Base-by-base conservation (phyloP, 2,888 invertebrate species). In the Phasia obesa region DNA sequence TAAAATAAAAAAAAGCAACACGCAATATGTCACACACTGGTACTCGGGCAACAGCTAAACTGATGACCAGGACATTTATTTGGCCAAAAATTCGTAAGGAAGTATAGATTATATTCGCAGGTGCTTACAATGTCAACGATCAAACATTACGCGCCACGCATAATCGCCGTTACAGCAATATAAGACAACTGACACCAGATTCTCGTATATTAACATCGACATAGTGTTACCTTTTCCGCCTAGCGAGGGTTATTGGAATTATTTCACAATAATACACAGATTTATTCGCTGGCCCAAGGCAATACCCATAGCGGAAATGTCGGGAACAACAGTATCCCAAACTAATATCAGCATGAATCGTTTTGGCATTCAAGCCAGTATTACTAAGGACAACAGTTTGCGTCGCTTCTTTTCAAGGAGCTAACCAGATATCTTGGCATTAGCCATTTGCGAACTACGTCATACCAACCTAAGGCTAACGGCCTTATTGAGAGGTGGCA, bases 401-500 rank as follows among this genome's bases (percentile, higher is more conserved):
- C 80, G 51, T 81, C 80, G 3, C 53, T 55, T 11, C 47, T 84
- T 3, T 84, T 84, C 19, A 49, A 31, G 0, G 80, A 83, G 21
- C 27, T 84, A 35, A 69, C 71, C 38, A 49, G 35, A 15, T 64
- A 80, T 9, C 55, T 65, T 17, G 82, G 77, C 7, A 69, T 62
- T 13, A 60, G 70, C 3, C 62, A 69, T 31, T 6, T 70, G 6
- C 35, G 62, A 42, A 85, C 81, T 6, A 81, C 80, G 0, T 64
- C 60, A 44, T 69, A 70, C n/a, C 62, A 62, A 4, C 77, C 62
- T 2, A 53, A 69, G 13, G 69, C 69, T 2, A 77, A 70, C 44
- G 69, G 69, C 1, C n/a, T 83, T 1, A 81, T 84, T 7, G 85
- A 84, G 17, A 67, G 84, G n/a, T 81, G 67, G 70, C 83, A 85